phyloP scores from a whole-genome alignment of 1,140 invertebrate genomes.

The Spodoptera litura region DNA sequence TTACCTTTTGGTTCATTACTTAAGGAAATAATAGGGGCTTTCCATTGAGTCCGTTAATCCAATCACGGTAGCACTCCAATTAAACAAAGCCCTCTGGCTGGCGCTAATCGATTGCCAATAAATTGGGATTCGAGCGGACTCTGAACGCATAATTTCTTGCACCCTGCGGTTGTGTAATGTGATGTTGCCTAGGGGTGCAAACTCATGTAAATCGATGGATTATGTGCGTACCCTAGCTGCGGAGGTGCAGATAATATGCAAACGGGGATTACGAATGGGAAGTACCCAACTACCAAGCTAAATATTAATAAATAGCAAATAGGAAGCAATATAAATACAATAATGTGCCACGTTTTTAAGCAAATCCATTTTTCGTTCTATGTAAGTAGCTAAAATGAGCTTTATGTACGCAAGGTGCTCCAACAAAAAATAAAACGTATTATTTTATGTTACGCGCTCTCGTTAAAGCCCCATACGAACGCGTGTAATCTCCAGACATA shows the following conservation, averaged over 20 bases:
- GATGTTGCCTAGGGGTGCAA: conserved; percentile 40
- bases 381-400: neutral
- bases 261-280: conserved; percentile 4
- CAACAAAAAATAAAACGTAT: conserved; percentile 35
- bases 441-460: conserved; percentile 18
- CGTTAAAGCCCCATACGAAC: conserved; percentile 54
- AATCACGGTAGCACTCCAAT: conserved; percentile 76
- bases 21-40: conserved; percentile 46
- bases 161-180: conserved; percentile 57
- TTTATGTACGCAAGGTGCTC: conserved; percentile 1
- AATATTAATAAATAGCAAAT: conserved; percentile 3
- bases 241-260: conserved; percentile 29
- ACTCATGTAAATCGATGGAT: conserved; percentile 40
- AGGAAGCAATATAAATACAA: neutral
- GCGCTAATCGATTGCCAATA: conserved; percentile 74
- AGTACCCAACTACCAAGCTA: too few species aligned
- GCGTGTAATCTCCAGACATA: conserved; percentile 64
- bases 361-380: conserved; percentile 4
- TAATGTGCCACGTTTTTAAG: conserved; percentile 6
- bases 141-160: conserved; percentile 65
- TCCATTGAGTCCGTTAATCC: conserved; percentile 64
- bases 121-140: conserved; percentile 67
- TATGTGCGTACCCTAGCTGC: conserved; percentile 20
- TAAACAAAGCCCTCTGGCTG: conserved; percentile 69
- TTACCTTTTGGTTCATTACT: conserved; percentile 55